phyloP scores from a whole-genome alignment of 2,113 vertebrate genomes.

The Crypturellus undulatus region DNA sequence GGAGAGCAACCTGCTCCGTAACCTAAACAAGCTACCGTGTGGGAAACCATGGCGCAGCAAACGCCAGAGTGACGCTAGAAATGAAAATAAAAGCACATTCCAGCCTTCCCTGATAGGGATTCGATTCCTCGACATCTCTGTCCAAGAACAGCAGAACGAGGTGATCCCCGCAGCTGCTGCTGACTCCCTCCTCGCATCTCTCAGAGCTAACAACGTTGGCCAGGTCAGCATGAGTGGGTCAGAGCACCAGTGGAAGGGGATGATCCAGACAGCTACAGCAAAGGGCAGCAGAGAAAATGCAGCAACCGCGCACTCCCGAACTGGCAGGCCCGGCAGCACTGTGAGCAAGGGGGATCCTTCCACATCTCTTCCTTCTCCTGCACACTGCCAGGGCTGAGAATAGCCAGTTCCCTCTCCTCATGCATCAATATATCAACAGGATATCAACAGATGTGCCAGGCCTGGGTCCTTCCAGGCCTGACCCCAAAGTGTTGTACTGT shows the following conservation, averaged over 20 bases:
- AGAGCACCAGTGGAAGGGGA: slow-evolving; percentile 6
- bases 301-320: background rate
- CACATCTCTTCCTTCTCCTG: background rate
- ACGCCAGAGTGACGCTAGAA: background rate
- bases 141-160: background rate
- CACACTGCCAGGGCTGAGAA: background rate
- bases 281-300: slow-evolving; percentile 2
- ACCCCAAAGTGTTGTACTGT: background rate
- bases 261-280: background rate
- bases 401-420: background rate
- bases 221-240: background rate
- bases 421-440: rapidly evolving
- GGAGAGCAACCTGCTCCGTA: background rate
- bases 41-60: background rate
- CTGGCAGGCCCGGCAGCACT: background rate
- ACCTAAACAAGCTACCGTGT: slow-evolving; percentile 16
- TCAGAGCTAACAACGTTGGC: background rate
- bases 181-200: background rate
- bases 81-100: slow-evolving; percentile 23
- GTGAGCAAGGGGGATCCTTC: background rate
- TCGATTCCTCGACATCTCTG: background rate
- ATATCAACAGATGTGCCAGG: background rate
- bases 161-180: background rate
- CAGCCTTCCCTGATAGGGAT: background rate
- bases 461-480: background rate